Evolutionary conservation across 2,113 vertebrate genomes (phyloP), one percentile per base, ranked within the genome.

Genomic region (Gobius niger): DNA sequence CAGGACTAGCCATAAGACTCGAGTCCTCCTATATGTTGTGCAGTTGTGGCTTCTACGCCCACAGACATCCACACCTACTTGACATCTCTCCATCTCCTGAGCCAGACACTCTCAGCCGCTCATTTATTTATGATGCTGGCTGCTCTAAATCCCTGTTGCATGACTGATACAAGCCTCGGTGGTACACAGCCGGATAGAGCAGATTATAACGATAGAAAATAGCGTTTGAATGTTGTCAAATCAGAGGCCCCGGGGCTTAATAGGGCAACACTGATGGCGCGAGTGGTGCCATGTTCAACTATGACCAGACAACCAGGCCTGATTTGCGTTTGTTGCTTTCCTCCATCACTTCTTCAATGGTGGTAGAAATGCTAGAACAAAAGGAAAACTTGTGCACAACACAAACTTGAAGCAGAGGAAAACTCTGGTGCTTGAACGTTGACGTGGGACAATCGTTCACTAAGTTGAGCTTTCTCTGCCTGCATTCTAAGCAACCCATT

Each of bases 91-190:
- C n/a, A 57, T 57, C 54, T 44, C 57, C 15, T n/a, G 5, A 6
- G 7, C 40, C 57, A 60, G 57, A 60, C 54, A n/a, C 40, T 44
- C 57, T 42, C 57, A 60, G 42, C 34, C 57, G 15, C 34, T 60
- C 15, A 44, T 60, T 60, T 60, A 60, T 60, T 60, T 60, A 60
- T 60, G 57, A 42, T 44, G 41, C 57, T 42, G 57, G 40, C 40
- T 16, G 57, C 40, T 44, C 40, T n/a, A 60, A 60, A 60, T 60
- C 34, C 57, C 34, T 60, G 57, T 60, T 60, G 57, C 57, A 60
- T 44, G 57, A 44, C 57, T 60, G 57, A 42, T 42, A 7, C 19
- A 40, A 34, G 10, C 53, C 14, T 40, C n/a, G 40, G 40, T 60
- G 57, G 7, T 44, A 9, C 34, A 59, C 34, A 41, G 13, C 24